Base-by-base conservation (phyloP, 2,888 invertebrate species). In the Adineta ricciae region DNA sequence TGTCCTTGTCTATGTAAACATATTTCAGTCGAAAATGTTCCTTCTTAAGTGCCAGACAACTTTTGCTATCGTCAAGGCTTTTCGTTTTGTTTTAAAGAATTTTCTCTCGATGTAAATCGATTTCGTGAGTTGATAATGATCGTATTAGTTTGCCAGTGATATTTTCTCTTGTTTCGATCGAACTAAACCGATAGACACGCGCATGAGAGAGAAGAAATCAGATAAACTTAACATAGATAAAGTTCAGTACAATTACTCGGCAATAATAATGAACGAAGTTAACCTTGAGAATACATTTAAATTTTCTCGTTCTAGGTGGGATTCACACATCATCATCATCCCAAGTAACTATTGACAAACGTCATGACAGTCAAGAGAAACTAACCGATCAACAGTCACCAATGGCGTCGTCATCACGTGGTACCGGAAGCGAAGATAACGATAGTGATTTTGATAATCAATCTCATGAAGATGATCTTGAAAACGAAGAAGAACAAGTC, bases 391-490 rank as follows among this genome's bases (percentile, higher is more conserved):
- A 64, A 32, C 64, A 64, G 32, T 64, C 32, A 4, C 64, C 64
- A 16, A 64, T 36, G 64, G 64, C 64, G 19, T 64, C 64, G 19
- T 64, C 64, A 19, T 64, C 32, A 36, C 64, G 64, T 64, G 36
- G 64, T 19, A 64, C 64, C 19, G 32, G 19, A 7, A 32, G 64
- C 19, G 64, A 64, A 78, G 41, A 78, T 78, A 11, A 41, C n/a
- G 78, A 41, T 41, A 41, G 78, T 78, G 78, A 78, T 41, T 41
- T 24, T 78, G 78, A 78, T 41, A 41, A 78, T 41, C 78, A 78
- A 78, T 78, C 41, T 24, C 78, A 41, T n/a, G 41, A 78, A 78
- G 41, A 78, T 41, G 78, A 78, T 36, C 32, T 64, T 36, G 64
- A 64, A 14, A 78, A 78, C 41, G 78, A 78, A 36, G 41, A 78